Conservation (phyloP, 2,113 vertebrate genomes). For the Nicator chloris region DNA sequence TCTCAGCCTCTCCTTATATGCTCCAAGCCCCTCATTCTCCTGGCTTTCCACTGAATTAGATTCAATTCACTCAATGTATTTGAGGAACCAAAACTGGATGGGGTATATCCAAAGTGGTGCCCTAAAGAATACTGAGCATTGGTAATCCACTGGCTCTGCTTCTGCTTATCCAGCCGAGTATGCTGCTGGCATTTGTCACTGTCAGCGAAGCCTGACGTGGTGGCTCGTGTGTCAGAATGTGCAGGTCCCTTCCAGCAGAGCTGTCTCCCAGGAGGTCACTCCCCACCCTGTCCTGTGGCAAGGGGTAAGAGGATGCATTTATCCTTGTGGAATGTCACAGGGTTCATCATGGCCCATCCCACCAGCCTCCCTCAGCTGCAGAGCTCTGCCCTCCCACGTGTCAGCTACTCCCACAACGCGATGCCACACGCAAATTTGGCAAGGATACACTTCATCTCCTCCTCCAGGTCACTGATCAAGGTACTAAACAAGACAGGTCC, state of each 20-base stretch:
- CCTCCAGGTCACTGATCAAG: background rate
- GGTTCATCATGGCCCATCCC: background rate
- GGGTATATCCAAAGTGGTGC: background rate
- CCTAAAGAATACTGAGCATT: background rate
- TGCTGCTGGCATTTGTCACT: background rate
- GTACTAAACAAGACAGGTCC: background rate
- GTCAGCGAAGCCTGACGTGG: background rate
- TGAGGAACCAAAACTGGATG: background rate
- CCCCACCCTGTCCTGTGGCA: background rate
- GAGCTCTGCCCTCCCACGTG: rapidly evolving
- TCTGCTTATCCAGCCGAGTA: background rate
- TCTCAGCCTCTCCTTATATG: background rate
- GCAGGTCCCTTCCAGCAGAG: background rate
- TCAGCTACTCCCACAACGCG: rapidly evolving
- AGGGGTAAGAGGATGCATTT: background rate
- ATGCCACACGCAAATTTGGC: background rate
- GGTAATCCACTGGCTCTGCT: background rate
- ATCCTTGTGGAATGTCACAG: rapidly evolving
- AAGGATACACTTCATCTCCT: background rate
- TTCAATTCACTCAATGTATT: background rate
- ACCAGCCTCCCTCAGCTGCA: background rate
- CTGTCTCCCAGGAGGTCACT: background rate
- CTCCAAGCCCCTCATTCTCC: background rate
- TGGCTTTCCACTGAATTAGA: background rate
- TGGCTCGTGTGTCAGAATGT: background rate